These are phyloP conservation scores for Chelonoidis abingdonii DNA, from an alignment of 2,113 vertebrate genomes.

Conservation along the genomic window DNA sequence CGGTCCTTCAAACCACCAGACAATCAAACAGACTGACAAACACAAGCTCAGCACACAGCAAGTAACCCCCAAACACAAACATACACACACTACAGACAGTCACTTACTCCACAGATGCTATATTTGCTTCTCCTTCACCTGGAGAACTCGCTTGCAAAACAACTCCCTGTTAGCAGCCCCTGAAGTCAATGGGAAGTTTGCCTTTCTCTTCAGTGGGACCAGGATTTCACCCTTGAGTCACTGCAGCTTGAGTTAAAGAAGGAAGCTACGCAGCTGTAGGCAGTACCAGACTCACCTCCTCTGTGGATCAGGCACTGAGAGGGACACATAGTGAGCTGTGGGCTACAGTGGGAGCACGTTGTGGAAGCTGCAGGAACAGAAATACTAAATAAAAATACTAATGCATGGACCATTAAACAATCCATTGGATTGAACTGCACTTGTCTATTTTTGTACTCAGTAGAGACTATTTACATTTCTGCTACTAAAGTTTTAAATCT, in stretches of 20 bases:
- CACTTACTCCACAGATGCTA: no score
- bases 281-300: not conserved
- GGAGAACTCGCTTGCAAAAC: no score
- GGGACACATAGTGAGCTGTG: not conserved
- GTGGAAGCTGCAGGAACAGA: not conserved
- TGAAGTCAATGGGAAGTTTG: not conserved
- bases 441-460: not conserved
- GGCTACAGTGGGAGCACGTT: not conserved
- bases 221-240: not conserved
- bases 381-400: not conserved
- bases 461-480: not conserved
- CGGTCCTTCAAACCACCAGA: no score
- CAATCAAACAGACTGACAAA: no score
- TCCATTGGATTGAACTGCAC: not conserved
- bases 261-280: not conserved
- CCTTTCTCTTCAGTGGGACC: not conserved
- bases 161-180: fast-evolving
- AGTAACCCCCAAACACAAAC: no score
- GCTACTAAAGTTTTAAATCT: not conserved
- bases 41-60: no score
- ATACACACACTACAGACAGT: no score
- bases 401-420: not conserved
- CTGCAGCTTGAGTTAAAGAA: not conserved
- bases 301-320: not conserved
- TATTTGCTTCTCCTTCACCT: no score